A percentile compares a stretch with the other conserved stretches of the same genome.
Evolutionary conservation across 1,140 invertebrate species (phyloP).

Genomic region (Tetraneura akinire): DNA sequence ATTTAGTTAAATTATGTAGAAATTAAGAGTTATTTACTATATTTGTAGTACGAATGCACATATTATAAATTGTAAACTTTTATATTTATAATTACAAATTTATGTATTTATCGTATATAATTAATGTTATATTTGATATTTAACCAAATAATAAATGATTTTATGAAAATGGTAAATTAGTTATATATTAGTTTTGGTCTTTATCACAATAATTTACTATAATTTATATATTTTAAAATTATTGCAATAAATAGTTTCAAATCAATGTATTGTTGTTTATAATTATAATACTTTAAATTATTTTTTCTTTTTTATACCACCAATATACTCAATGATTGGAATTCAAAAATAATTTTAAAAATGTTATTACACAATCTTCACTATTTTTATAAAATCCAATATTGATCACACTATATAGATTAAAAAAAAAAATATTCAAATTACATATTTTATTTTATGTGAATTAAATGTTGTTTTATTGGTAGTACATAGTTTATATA

Average conservation of each 20-base stretch:
- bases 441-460: too few relatives aligned
- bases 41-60: not conserved
- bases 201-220: not conserved
- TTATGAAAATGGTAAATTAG: not conserved
- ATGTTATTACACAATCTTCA: too few relatives aligned
- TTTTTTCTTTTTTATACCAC: not conserved
- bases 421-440: too few relatives aligned
- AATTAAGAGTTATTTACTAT: not conserved
- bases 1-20: not conserved
- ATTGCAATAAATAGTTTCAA: not conserved
- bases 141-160: not conserved
- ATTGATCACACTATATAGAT: too few relatives aligned
- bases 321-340: too few relatives aligned
- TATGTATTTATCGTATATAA: not conserved
- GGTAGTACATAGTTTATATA: too few relatives aligned
- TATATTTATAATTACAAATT: not conserved
- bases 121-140: not conserved
- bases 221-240: too few relatives aligned
- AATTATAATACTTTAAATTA: not conserved
- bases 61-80: not conserved
- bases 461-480: too few relatives aligned
- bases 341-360: too few relatives aligned
- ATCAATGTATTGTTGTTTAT: not conserved
- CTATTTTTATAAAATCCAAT: too few relatives aligned
- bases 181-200: conserved; percentile 12